These are phyloP conservation scores for Maniola hyperantus DNA, from an alignment of 2,888 invertebrate species.

Conservation along the genomic window DNA sequence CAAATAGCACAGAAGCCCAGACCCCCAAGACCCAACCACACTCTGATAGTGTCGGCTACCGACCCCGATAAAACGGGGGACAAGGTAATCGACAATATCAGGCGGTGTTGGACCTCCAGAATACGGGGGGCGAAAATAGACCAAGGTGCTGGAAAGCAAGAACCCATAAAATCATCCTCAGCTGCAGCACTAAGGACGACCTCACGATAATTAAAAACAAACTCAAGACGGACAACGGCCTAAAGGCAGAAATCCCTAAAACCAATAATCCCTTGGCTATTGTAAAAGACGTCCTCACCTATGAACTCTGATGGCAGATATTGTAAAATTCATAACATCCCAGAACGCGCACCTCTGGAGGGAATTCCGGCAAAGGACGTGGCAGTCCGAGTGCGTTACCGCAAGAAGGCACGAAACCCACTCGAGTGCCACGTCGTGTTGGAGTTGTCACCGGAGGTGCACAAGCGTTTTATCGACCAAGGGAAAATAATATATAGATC, in stretches of 20 bases:
- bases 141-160: constrained; percentile 16
- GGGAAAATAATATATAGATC: not conserved
- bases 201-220: no score
- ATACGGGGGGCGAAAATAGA: constrained; percentile 22
- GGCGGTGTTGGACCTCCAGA: constrained; percentile 12
- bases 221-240: not conserved
- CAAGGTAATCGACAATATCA: constrained; percentile 16
- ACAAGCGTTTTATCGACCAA: not conserved
- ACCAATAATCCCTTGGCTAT: constrained; percentile 22
- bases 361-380: no score
- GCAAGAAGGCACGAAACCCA: no score
- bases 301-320: constrained; percentile 32
- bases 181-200: constrained; percentile 26
- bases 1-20: not conserved
- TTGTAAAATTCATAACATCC: constrained; percentile 14
- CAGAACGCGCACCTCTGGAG: no score
- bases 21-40: constrained; percentile 14
- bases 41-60: constrained; percentile 20
- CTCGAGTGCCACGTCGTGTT: not conserved
- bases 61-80: constrained; percentile 16
- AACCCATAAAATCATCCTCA: constrained; percentile 25
- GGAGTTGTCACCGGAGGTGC: not conserved
- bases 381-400: no score
- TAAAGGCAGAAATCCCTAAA: constrained; percentile 25
- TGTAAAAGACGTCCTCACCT: constrained; percentile 29